Evolutionary conservation across 2,888 invertebrate species (phyloP), one percentile per base, ranked within the genome.

Genomic region (Tipula lateralis): DNA sequence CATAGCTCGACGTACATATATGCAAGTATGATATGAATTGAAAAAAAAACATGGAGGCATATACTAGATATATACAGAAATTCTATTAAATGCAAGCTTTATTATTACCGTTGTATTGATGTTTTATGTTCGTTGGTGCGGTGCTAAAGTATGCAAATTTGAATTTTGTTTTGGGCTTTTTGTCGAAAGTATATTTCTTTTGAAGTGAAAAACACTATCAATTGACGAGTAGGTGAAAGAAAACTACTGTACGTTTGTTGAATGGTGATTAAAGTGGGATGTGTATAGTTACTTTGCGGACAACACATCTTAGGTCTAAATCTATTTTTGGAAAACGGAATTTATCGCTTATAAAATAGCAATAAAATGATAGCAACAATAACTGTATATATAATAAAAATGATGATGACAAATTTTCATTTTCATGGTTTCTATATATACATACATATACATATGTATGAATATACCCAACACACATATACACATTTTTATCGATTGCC

Each of bases 401-500:
- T 50, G 44, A 50, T 50, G 44, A 50, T 50, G 44, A 50, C 44
- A 50, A 50, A 50, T 50, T 50, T 16, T n/a, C 44, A 50, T 16
- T 50, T 50, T 50, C 44, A 50, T 50, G 44, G 44, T 50, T 5
- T 50, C n/a, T 50, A 16, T n/a, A 3, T 50, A n/a, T 12, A 13
- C 13, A 39, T 39, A 39, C 13, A 39, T 13, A 6, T 4, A 32
- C 6, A 39, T 39, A 39, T 13, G 32, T 36, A 36, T 36, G 9
- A 6, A 50, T 16, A 50, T 16, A 50, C 4, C 4, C 5, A 50
- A 50, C 5, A 7, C 5, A 50, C 12, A 50, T 50, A 16, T 16
- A 50, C 44, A 50, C 12, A 24, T 16, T 24, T 81, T 81, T 81
- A 81, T 81, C 81, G 81, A 81, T 81, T 81, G 81, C 29, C 81